phyloP scores from a whole-genome alignment of 1,140 invertebrate species.

The Apis laboriosa region DNA sequence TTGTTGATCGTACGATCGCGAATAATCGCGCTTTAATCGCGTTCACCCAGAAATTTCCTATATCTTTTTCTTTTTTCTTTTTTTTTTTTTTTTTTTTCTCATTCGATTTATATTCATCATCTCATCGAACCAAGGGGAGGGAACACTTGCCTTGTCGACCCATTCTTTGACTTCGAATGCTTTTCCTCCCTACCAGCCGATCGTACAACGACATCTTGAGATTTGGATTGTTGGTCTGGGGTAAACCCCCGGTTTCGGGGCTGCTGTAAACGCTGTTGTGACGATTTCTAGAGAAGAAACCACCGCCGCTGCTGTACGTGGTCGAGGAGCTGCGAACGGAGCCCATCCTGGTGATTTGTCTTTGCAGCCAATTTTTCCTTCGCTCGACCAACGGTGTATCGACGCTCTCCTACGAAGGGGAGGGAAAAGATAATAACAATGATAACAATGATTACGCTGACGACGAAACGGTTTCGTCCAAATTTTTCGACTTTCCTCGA shows the following conservation, averaged over 20 bases:
- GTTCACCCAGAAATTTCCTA: background rate
- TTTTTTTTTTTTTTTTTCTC: no score
- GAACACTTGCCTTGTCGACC: constrained; percentile 83
- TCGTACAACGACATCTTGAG: constrained; percentile 91
- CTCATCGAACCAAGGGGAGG: background rate
- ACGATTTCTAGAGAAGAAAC: constrained; percentile 87
- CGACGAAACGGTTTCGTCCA: no score
- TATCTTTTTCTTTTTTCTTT: no score
- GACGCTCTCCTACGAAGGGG: constrained; percentile 87
- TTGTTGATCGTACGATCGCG: background rate
- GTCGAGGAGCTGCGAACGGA: constrained; percentile 91
- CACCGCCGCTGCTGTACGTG: constrained; percentile 89
- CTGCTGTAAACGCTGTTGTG: constrained; percentile 90
- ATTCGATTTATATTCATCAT: no score
- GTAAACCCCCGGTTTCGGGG: constrained; percentile 84
- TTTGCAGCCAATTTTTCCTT: constrained; percentile 92
- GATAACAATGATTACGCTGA: background rate
- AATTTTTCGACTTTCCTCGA: no score
- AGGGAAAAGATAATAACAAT: background rate
- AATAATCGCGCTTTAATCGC: background rate
- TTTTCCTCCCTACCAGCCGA: constrained; percentile 89
- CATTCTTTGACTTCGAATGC: constrained; percentile 85
- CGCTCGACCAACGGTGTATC: constrained; percentile 91
- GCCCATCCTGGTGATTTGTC: constrained; percentile 91
- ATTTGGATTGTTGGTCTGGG: constrained; percentile 76